These are phyloP conservation scores for Anthonomus grandis DNA, from an alignment of 1,140 invertebrate genomes.

Conservation along the genomic window DNA sequence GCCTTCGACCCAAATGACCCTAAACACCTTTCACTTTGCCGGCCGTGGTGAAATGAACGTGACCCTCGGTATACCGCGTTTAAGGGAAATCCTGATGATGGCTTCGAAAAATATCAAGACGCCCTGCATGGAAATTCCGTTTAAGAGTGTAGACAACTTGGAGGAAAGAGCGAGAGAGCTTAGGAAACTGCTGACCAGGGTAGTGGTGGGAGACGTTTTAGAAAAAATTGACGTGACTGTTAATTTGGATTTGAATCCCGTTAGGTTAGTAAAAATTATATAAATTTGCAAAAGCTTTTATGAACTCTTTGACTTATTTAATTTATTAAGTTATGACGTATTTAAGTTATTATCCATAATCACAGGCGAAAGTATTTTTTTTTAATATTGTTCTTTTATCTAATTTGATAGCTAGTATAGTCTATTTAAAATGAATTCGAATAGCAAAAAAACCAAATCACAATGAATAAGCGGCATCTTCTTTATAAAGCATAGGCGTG, in stretches of 20 bases:
- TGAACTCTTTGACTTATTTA: not conserved
- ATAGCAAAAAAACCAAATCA: no score
- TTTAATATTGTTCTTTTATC: no score
- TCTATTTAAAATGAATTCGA: no score
- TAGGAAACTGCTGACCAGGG: constrained; percentile 67
- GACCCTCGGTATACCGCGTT: constrained; percentile 92
- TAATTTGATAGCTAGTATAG: no score
- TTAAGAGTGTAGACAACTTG: constrained; percentile 57
- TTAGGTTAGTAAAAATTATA: constrained; percentile 45
- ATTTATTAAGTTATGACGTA: no score
- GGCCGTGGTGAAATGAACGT: constrained; percentile 99
- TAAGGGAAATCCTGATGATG: constrained; percentile 96
- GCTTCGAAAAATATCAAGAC: constrained; percentile 91
- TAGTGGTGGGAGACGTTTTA: constrained; percentile 74
- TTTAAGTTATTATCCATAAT: no score
- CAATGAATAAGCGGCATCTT: no score
- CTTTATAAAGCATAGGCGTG: no score
- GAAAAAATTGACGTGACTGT: constrained; percentile 69
- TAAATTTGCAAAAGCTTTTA: not conserved
- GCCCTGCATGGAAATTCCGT: constrained; percentile 92
- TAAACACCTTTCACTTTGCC: constrained; percentile 99
- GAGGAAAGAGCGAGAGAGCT: constrained; percentile 65
- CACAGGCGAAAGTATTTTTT: no score
- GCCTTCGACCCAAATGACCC: constrained; percentile 99
- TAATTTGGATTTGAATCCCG: constrained; percentile 55